These are phyloP conservation scores for Drosophila equinoxialis DNA, from an alignment of 1,140 invertebrate genomes.

Conservation along the genomic window DNA sequence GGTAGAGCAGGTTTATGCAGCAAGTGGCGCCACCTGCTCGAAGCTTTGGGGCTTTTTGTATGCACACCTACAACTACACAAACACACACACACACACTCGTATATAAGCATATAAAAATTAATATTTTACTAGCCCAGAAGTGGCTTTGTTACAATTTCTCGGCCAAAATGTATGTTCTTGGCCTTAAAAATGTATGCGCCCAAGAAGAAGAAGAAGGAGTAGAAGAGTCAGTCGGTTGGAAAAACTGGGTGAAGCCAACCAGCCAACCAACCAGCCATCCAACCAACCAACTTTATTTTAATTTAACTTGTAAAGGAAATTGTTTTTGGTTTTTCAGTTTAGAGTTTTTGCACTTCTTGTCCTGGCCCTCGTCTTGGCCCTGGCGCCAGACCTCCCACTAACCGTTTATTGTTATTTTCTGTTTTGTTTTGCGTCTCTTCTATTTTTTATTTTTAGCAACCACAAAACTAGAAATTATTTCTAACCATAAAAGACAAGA, in stretches of 20 bases:
- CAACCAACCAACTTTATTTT: conserved; percentile 53
- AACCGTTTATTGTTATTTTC: conserved; percentile 4
- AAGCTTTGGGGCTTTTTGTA: conserved; percentile 46
- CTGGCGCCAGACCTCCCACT: conserved; percentile 63
- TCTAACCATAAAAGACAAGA: conserved; percentile 29
- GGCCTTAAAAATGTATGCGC: conserved; percentile 66
- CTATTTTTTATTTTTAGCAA: conserved; percentile 52
- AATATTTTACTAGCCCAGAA: conserved; percentile 66
- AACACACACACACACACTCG: too few species aligned
- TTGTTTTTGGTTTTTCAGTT: conserved; percentile 13
- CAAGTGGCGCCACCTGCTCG: conserved; percentile 12
- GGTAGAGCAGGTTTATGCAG: conserved; percentile 14
- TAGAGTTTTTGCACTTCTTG: background rate
- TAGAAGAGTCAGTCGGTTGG: conserved; percentile 51
- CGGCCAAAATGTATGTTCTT: conserved; percentile 42
- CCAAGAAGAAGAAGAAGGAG: background rate
- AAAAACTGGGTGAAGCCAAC: conserved; percentile 60
- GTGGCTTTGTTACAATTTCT: conserved; percentile 55
- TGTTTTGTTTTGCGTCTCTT: background rate
- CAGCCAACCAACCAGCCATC: conserved; percentile 18
- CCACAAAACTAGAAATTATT: conserved; percentile 52
- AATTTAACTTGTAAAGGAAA: conserved; percentile 61
- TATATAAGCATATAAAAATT: conserved; percentile 73
- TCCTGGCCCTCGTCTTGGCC: conserved; percentile 48
- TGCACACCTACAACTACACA: background rate